Conservation (phyloP, 2,797 vertebrate species). For the Sebastes hopkinsi region DNA sequence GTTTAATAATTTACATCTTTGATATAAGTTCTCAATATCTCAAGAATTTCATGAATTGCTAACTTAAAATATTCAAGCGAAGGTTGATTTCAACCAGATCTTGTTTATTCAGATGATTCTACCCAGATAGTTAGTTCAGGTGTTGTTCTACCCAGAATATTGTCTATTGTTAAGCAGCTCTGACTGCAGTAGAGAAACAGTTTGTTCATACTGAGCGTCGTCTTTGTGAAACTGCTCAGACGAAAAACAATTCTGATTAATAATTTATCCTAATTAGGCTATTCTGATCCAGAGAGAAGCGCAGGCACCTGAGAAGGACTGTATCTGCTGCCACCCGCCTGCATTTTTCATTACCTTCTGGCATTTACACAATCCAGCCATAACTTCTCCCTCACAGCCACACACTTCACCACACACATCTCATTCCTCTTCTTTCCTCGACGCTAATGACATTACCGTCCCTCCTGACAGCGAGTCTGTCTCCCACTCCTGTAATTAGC, state of each 20-base stretch:
- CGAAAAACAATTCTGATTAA: constrained; percentile 62
- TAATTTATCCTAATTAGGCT: constrained; percentile 69
- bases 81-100: neutral
- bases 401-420: constrained; percentile 37
- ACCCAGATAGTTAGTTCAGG: neutral
- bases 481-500: constrained; percentile 68
- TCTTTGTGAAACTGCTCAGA: constrained; percentile 38
- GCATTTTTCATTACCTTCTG: constrained; percentile 66
- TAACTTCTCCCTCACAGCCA: constrained; percentile 36
- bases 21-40: neutral
- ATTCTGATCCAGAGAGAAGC: constrained; percentile 51
- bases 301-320: constrained; percentile 61
- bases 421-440: constrained; percentile 22
- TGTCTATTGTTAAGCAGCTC: neutral
- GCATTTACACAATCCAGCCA: constrained; percentile 48
- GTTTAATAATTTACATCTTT: neutral
- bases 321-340: constrained; percentile 38
- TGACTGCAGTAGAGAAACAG: constrained; percentile 3
- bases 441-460: constrained; percentile 56
- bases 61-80: neutral
- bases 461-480: constrained; percentile 46
- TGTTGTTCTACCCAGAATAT: neutral
- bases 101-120: neutral
- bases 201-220: neutral
- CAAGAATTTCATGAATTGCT: neutral